phyloP scores from a whole-genome alignment of 2,113 vertebrate genomes.

The Percina caprodes region DNA sequence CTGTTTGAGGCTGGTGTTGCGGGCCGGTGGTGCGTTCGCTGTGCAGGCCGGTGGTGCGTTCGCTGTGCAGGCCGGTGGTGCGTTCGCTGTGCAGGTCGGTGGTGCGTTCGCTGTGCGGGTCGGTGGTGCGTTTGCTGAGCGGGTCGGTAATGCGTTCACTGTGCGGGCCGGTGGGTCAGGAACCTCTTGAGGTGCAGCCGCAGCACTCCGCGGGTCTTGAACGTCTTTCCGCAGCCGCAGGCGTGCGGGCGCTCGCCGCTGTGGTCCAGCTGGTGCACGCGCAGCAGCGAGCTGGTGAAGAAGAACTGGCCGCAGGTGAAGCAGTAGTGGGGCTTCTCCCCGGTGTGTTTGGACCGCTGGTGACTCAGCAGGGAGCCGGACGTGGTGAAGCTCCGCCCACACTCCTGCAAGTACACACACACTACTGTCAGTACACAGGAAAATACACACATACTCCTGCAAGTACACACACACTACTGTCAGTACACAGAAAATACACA shows the following conservation, averaged over 20 bases:
- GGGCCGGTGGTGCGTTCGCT: too few relatives aligned
- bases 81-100: too few relatives aligned
- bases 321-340: constrained; percentile 75
- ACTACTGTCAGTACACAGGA: too few relatives aligned
- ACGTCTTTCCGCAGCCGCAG: constrained; percentile 70
- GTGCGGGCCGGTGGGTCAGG: constrained; percentile 25
- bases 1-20: too few relatives aligned
- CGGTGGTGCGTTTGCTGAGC: too few relatives aligned
- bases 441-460: too few relatives aligned
- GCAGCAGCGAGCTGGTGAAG: constrained; percentile 71
- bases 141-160: background rate
- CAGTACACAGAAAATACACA: too few relatives aligned
- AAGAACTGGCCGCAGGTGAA: constrained; percentile 73
- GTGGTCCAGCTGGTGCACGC: constrained; percentile 70
- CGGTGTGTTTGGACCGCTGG: constrained; percentile 66
- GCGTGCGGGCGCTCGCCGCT: constrained; percentile 66
- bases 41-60: too few relatives aligned
- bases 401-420: too few relatives aligned
- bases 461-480: too few relatives aligned
- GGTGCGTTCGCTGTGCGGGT: too few relatives aligned
- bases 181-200: constrained; percentile 72
- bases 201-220: constrained; percentile 65
- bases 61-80: too few relatives aligned
- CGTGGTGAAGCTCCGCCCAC: constrained; percentile 68
- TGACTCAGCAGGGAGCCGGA: constrained; percentile 64